phyloP scores from a whole-genome alignment of 1,140 invertebrate genomes.

The Cyphomyrmex costatus region DNA sequence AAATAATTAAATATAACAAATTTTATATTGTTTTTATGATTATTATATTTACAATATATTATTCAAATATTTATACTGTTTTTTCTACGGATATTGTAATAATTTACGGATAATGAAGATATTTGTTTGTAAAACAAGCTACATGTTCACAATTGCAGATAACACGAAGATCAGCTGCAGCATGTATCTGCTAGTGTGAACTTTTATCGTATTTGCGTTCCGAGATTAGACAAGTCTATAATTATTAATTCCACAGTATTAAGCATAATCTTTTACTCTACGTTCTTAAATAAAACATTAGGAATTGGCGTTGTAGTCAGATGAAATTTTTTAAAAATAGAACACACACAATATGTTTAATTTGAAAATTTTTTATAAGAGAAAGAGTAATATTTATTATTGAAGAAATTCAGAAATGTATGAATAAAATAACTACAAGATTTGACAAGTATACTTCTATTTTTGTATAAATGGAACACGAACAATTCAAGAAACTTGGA shows the following conservation, averaged over 20 bases:
- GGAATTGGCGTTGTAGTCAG: too few relatives aligned
- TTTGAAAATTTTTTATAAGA: background rate
- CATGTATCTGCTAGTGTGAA: background rate
- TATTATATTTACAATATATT: background rate
- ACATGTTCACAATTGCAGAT: background rate
- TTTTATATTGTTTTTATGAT: background rate
- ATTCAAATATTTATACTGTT: background rate
- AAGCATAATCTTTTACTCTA: too few relatives aligned
- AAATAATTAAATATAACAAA: background rate
- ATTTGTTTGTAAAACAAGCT: background rate
- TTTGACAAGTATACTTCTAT: background rate
- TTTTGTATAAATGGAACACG: slow-evolving; percentile 62
- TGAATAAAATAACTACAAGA: background rate
- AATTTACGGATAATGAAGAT: background rate
- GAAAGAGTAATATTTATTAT: background rate
- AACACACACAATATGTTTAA: background rate
- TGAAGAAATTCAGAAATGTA: background rate
- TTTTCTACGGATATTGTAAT: background rate
- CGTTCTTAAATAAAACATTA: too few relatives aligned
- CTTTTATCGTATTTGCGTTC: background rate
- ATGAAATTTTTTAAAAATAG: too few relatives aligned
- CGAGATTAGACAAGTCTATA: slow-evolving; percentile 62
- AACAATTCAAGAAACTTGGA: slow-evolving; percentile 63
- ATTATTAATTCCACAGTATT: too few relatives aligned
- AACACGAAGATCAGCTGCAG: background rate